Evolutionary conservation across 2,888 invertebrate genomes (phyloP).

Genomic region (Nectonema munidae): DNA sequence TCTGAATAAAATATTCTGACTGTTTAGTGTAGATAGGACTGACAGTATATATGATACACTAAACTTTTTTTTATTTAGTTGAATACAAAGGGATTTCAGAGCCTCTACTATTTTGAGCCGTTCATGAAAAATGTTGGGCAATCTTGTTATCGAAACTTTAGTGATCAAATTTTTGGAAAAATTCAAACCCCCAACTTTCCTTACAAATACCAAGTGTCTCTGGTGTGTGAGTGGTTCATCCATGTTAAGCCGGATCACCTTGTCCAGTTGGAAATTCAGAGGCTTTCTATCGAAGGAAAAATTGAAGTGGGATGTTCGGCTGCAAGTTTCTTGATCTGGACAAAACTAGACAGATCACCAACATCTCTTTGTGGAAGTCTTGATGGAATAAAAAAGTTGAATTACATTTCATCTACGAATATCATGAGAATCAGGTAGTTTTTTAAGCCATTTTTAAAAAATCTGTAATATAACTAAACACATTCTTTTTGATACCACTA

Average conservation of each 20-base stretch:
- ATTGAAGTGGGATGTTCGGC: slow-evolving; percentile 21
- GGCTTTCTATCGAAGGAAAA: slow-evolving; percentile 57
- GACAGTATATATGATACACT: too few relatives aligned
- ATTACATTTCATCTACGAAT: slow-evolving; percentile 50
- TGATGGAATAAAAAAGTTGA: slow-evolving; percentile 50
- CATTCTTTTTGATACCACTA: too few relatives aligned
- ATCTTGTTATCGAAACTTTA: too few relatives aligned
- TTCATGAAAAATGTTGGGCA: too few relatives aligned
- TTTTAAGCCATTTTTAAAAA: slow-evolving; percentile 18
- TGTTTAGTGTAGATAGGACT: too few relatives aligned
- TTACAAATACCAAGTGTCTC: slow-evolving; percentile 43
- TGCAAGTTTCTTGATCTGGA: slow-evolving; percentile 19
- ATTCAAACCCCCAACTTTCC: slow-evolving; percentile 44
- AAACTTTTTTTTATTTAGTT: too few relatives aligned
- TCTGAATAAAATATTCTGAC: too few relatives aligned
- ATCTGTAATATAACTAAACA: slow-evolving; percentile 20
- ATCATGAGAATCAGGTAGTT: slow-evolving; percentile 45
- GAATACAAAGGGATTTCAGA: too few relatives aligned
- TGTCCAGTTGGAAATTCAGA: slow-evolving; percentile 57
- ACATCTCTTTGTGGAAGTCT: slow-evolving; percentile 21
- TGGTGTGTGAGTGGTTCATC: slow-evolving; percentile 85
- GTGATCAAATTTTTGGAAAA: too few relatives aligned
- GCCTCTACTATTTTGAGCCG: too few relatives aligned
- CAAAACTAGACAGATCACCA: slow-evolving; percentile 16
- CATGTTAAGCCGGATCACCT: slow-evolving; percentile 48